Percentiles rank a stretch among this genome's conserved stretches.
These are phyloP conservation scores for Natator depressus DNA, from an alignment of 2,113 vertebrate species.

Conservation along the genomic window DNA sequence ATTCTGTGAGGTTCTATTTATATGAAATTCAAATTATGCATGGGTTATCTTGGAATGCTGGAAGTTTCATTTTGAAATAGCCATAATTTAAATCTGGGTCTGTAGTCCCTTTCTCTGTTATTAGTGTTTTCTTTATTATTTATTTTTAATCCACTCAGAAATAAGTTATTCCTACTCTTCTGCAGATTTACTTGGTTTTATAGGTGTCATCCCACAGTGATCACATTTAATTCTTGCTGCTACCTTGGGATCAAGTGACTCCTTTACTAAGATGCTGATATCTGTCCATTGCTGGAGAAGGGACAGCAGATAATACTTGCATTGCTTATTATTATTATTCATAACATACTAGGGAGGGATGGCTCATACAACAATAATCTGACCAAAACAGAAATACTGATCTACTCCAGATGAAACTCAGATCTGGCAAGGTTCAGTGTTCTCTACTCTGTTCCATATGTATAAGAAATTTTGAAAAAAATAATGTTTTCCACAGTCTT, in stretches of 20 bases:
- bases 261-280: neutral
- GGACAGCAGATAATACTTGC: neutral
- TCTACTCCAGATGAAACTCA: slow-evolving; percentile 28
- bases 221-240: rapidly evolving
- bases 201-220: neutral
- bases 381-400: slow-evolving; percentile 9
- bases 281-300: rapidly evolving
- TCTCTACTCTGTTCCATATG: slow-evolving; percentile 38
- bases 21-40: neutral
- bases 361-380: rapidly evolving
- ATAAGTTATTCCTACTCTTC: neutral
- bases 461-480: slow-evolving; percentile 62
- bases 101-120: neutral
- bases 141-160: neutral
- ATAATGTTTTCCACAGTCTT: slow-evolving; percentile 24
- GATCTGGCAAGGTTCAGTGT: slow-evolving; percentile 17
- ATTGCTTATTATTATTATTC: neutral
- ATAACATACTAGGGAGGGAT: rapidly evolving
- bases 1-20: neutral
- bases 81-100: neutral
- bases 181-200: neutral
- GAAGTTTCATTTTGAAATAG: neutral
- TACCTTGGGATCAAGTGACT: neutral
- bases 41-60: neutral
- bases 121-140: neutral